phyloP scores from a whole-genome alignment of 2,113 vertebrate genomes.

The Sturnus vulgaris region DNA sequence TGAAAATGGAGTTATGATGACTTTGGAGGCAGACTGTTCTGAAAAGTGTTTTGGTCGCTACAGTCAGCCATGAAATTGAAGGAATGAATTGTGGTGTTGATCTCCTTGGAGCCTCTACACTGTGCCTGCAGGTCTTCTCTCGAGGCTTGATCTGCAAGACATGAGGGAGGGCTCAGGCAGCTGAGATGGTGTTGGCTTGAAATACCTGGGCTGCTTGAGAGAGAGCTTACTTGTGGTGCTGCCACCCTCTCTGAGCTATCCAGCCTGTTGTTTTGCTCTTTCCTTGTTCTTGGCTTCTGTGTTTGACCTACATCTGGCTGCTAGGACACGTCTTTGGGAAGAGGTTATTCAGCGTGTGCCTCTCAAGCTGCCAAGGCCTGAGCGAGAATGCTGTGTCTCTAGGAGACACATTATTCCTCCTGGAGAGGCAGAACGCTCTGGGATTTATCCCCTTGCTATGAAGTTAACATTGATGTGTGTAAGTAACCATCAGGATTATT shows the following conservation, averaged over 20 bases:
- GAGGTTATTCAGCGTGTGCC: background rate
- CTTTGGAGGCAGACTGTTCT: background rate
- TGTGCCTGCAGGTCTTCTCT: background rate
- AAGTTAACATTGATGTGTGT: background rate
- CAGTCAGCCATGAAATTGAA: background rate
- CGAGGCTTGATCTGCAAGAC: background rate
- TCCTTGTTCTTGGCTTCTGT: background rate
- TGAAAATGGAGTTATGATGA: background rate
- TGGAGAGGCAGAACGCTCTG: background rate
- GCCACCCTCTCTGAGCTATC: background rate
- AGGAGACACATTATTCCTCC: background rate
- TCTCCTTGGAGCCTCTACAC: background rate
- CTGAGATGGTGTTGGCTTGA: background rate
- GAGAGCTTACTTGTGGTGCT: background rate
- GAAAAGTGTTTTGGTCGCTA: background rate
- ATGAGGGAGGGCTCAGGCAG: background rate
- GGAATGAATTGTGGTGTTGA: background rate
- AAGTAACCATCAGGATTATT: background rate
- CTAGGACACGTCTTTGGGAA: background rate
- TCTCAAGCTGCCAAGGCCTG: background rate
- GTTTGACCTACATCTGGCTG: constrained; percentile 12
- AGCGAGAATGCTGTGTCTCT: background rate
- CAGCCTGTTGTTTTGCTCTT: background rate
- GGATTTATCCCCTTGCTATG: background rate
- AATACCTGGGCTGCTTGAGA: background rate